A percentile compares a stretch with the other conserved stretches of the same genome.
phyloP scores from a whole-genome alignment of 2,113 vertebrate species.

The Syrmaticus mikado region DNA sequence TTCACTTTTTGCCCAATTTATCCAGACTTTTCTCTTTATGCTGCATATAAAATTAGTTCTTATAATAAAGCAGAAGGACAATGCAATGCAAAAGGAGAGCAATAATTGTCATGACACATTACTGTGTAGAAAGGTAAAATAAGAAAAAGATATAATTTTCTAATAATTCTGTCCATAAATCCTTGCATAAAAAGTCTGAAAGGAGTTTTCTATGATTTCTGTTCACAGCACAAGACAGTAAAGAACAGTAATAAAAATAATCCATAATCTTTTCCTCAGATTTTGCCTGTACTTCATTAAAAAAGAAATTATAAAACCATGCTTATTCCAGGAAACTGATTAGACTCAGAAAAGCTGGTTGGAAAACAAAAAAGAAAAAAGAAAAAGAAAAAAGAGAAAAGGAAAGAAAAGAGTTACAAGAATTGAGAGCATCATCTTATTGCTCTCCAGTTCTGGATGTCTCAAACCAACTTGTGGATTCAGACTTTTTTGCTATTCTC shows the following conservation, averaged over 20 bases:
- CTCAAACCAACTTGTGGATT: not conserved
- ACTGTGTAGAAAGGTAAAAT: not conserved
- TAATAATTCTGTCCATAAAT: not conserved
- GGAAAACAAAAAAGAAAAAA: not conserved
- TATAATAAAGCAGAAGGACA: not conserved
- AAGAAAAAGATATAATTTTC: not conserved
- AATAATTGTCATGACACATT: not conserved
- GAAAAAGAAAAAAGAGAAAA: no score
- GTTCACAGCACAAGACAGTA: not conserved
- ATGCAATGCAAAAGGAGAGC: not conserved
- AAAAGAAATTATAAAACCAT: not conserved
- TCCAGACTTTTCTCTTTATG: not conserved
- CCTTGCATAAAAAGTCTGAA: not conserved
- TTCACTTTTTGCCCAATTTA: not conserved
- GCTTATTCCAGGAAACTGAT: not conserved
- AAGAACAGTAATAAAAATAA: not conserved
- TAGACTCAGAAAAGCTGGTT: not conserved
- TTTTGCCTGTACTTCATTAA: not conserved
- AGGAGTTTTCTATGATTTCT: rapidly evolving
- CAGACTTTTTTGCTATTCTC: not conserved
- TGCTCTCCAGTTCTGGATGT: not conserved
- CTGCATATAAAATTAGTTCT: not conserved
- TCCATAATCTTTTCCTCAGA: not conserved
- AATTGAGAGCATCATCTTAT: not conserved
- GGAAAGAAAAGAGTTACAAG: no score